A percentile compares a stretch with the other conserved stretches of the same genome.
These are phyloP conservation scores for Baccha elongata DNA, from an alignment of 2,888 invertebrate genomes.

Conservation along the genomic window DNA sequence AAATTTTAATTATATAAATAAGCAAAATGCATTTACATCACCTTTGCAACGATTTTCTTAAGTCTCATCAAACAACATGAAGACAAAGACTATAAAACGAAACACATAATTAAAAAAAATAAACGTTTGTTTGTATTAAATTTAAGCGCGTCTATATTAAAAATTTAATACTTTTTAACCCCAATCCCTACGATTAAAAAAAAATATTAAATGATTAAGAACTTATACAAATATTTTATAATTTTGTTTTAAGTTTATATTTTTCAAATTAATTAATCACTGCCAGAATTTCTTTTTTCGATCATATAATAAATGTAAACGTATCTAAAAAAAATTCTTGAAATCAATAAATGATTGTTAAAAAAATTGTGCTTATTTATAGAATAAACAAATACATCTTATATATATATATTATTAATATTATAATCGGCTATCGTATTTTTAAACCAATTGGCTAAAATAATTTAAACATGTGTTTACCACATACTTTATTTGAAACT, in stretches of 20 bases:
- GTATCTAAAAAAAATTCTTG: background rate
- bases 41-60: constrained; percentile 46
- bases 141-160: constrained; percentile 53
- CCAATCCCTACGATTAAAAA: constrained; percentile 47
- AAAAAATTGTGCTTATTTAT: constrained; percentile 17
- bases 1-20: constrained; percentile 23
- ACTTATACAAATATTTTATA: constrained; percentile 13
- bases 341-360: constrained; percentile 1
- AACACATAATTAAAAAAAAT: constrained; percentile 20
- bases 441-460: constrained; percentile 53
- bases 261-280: constrained; percentile 63
- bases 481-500: constrained; percentile 7
- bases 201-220: constrained; percentile 5
- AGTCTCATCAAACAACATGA: constrained; percentile 49
- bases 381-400: background rate
- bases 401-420: constrained; percentile 13
- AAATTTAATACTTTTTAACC: constrained; percentile 11
- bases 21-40: constrained; percentile 60
- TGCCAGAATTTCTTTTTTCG: constrained; percentile 63
- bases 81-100: constrained; percentile 52
- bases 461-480: constrained; percentile 30
- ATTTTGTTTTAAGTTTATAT: constrained; percentile 8
- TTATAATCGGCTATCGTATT: constrained; percentile 60
- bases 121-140: constrained; percentile 49
- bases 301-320: constrained; percentile 33